A percentile compares a stretch with the other conserved stretches of the same genome.
phyloP scores from a whole-genome alignment of 2,888 invertebrate species.

The Pristionchus japonicus region DNA sequence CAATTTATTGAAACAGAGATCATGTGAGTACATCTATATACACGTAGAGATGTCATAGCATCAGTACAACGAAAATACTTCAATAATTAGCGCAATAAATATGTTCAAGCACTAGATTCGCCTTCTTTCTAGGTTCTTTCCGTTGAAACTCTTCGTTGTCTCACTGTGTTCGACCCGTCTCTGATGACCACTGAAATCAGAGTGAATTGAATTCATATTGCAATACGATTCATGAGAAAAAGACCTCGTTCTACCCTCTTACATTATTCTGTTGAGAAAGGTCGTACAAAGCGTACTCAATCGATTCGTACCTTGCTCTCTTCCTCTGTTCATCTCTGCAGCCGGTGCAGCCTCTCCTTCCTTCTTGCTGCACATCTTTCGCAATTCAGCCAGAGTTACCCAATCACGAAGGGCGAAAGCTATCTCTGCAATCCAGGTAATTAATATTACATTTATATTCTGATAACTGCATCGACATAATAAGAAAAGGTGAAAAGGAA shows the following conservation, averaged over 20 bases:
- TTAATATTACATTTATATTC: not conserved
- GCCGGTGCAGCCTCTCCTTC: not conserved
- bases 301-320: not conserved
- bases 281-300: not conserved
- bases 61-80: not conserved
- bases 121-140: not conserved
- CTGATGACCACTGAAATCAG: not conserved
- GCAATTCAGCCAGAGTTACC: constrained; percentile 32
- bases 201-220: not conserved
- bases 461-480: no score
- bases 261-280: not conserved
- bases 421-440: not conserved
- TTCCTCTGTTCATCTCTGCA: not conserved
- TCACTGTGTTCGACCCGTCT: not conserved
- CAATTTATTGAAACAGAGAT: not conserved
- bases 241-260: not conserved
- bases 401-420: constrained; percentile 37
- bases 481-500: no score
- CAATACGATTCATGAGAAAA: not conserved
- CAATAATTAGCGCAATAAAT: not conserved
- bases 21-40: not conserved
- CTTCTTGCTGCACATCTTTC: not conserved
- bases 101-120: not conserved
- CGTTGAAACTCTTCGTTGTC: not conserved
- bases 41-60: not conserved